Evolutionary conservation across 1,140 invertebrate genomes (phyloP), one percentile per base, ranked within the genome.

Genomic region (Daktulosphaira vitifoliae): DNA sequence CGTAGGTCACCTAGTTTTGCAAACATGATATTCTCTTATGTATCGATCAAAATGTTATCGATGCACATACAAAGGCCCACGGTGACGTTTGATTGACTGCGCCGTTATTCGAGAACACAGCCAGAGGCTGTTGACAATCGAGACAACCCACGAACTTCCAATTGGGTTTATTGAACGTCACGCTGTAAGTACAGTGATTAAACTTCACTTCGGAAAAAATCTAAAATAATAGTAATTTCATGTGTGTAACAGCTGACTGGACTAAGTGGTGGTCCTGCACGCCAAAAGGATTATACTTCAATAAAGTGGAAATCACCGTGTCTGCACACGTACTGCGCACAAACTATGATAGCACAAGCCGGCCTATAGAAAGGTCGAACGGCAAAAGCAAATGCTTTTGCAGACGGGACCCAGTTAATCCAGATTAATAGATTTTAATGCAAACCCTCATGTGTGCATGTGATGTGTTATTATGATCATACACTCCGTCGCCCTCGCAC

Each of bases 361-460:
- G 8, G 49, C 15, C n/a, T 33, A 18, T 16, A 9, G 33, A 3
- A 54, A 37, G 51, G 33, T 11, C 20, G 52, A 2, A 6, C 52
- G 20, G 22, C 11, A 4, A n/a, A 15, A 44, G 53, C 7, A 20
- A 59, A 44, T 26, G 42, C 42, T 48, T 48, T 62, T 48, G 56
- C 22, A 48, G 56, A 62, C 56, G 29, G 16, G 29, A 33, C 29
- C 29, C 5, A 33, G 42, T 62, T 62, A 48, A 62, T 62, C 56
- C 42, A 20, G 56, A 62, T 62, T 62, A 62, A 62, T 62, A 48
- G 56, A 48, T 46, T 62, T 62, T 46, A 48, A 48, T n/a, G 42
- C 26, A 22, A 59, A 37, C 54, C 54, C 26, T 16, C 15, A 15
- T 44, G 39, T 44, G 39, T 44, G 39, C 15, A n/a, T 11, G 39